Percentiles rank a stretch among this genome's conserved stretches.
Evolutionary conservation across 2,888 invertebrate species (phyloP).

Genomic region (Gasteruption jaculator): DNA sequence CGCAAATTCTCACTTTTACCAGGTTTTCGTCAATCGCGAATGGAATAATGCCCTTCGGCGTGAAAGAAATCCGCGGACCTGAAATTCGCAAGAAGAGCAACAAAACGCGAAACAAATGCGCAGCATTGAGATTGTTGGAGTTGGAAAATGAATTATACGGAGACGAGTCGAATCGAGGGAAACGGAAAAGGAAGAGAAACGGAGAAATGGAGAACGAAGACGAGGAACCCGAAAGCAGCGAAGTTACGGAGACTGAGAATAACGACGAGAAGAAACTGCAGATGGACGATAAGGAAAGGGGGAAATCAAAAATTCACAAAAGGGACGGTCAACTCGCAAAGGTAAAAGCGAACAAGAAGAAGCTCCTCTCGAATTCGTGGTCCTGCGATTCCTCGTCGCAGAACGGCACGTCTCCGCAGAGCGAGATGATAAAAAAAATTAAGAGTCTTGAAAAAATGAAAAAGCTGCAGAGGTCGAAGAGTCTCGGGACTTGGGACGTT

Average conservation of each 20-base stretch:
- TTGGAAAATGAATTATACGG: slow-evolving; percentile 55
- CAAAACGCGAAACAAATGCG: slow-evolving; percentile 42
- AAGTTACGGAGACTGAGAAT: too few species aligned
- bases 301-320: background rate
- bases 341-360: too few species aligned
- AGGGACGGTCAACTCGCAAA: background rate
- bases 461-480: too few species aligned
- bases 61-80: slow-evolving; percentile 54
- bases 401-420: too few species aligned
- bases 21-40: slow-evolving; percentile 60
- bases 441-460: too few species aligned
- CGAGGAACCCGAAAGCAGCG: slow-evolving; percentile 17
- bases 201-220: slow-evolving; percentile 16
- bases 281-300: background rate
- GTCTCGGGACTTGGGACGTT: too few species aligned
- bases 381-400: too few species aligned
- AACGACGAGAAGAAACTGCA: slow-evolving; percentile 15
- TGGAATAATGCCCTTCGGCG: slow-evolving; percentile 66
- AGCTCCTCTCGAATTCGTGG: too few species aligned
- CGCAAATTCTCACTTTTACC: too few species aligned
- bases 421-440: too few species aligned
- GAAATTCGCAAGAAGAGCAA: slow-evolving; percentile 12
- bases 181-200: slow-evolving; percentile 30
- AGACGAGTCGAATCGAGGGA: slow-evolving; percentile 32
- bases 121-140: slow-evolving; percentile 49